Evolutionary conservation across 2,888 invertebrate species (phyloP), one percentile per base, ranked within the genome.

Genomic region (Zootermopsis nevadensis): DNA sequence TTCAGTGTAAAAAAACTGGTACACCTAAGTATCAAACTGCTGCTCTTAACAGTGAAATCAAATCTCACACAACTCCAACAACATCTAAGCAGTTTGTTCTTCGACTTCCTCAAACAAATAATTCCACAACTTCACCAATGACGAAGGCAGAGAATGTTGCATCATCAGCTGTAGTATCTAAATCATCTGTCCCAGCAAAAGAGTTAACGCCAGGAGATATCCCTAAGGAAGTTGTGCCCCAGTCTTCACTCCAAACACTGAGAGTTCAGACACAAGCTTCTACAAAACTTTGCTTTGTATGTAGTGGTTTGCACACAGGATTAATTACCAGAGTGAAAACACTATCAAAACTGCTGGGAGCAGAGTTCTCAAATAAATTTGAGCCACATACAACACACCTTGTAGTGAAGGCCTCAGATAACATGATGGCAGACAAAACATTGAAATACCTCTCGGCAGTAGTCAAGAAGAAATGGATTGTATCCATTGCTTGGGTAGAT

Each of bases 221-320:
- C 48, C 19, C 15, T 48, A 15, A 48, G 48, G 19, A 12, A 15
- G 19, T 48, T 19, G 3, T 48, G 19, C 48, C 48, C 4, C 48
- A 48, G 19, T 15, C 48, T 1, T 48, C 48, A 48, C 48, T 15
- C 48, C 48, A 48, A 48, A 19, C 3, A 48, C 19, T 19, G 19
- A 48, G 19, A 42, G 42, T 42, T 48, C 48, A 19, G 19, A 48
- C 4, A 15, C 19, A 15, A 10, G 19, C 33, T 69, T 22, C 31
- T 15, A 69, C 33, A 74, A 79, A 79, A 33, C 60, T 33, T 8
- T 79, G 66, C 22, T 79, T 79, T 66, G 79, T 79, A 2, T 79
- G 79, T 66, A 79, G 79, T 79, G 79, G 79, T n/a, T 79, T 79
- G 38, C 66, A n/a, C 19, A 35, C 79, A 27, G 35, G 35, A 10